A percentile compares a stretch with the other conserved stretches of the same genome.
These are phyloP conservation scores for Carassius auratus DNA, from an alignment of 2,113 vertebrate species.

Conservation along the genomic window DNA sequence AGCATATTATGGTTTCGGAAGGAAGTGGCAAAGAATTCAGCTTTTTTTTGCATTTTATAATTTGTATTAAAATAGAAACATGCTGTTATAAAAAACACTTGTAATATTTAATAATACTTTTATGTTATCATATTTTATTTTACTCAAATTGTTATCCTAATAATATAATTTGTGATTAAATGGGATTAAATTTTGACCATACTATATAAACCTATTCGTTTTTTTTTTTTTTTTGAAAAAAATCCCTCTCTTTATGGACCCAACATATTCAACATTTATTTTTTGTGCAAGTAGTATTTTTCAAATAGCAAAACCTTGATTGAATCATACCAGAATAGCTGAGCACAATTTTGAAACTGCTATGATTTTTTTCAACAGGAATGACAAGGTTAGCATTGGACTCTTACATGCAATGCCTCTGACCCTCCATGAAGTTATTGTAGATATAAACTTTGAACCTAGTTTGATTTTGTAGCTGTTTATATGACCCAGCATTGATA, in stretches of 20 bases:
- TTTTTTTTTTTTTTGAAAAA: too few relatives aligned
- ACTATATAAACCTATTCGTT: too few relatives aligned
- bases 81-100: too few relatives aligned
- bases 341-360: too few relatives aligned
- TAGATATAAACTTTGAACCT: conserved; percentile 47
- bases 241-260: too few relatives aligned
- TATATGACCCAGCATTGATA: conserved; percentile 26
- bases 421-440: conserved; percentile 31
- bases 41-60: too few relatives aligned
- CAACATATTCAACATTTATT: neutral
- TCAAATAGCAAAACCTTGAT: neutral
- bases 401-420: conserved; percentile 59
- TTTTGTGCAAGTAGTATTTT: neutral
- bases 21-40: neutral
- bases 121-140: too few relatives aligned
- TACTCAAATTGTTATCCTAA: neutral
- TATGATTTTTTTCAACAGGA: conserved; percentile 40
- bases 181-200: neutral
- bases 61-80: too few relatives aligned
- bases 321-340: neutral
- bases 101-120: too few relatives aligned
- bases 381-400: conserved; percentile 87
- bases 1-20: neutral
- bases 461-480: conserved; percentile 15
- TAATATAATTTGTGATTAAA: neutral